Conservation (phyloP, 2,797 vertebrate species). For the Chloroceryle inda region DNA sequence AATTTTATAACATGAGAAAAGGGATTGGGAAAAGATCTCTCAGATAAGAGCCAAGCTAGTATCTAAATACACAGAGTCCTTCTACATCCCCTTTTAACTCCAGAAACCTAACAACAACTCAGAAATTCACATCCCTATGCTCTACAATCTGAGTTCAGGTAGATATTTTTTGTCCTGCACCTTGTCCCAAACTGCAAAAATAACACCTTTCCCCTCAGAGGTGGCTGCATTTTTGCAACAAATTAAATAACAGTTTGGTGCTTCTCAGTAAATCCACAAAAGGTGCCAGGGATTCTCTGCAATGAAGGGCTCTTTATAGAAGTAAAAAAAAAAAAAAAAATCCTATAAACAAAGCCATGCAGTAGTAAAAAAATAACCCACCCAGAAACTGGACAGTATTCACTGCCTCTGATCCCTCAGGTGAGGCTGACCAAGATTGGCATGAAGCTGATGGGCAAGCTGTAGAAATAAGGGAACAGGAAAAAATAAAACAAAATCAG, state of each 20-base stretch:
- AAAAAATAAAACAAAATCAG: slow-evolving; percentile 55
- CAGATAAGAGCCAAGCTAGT: neutral
- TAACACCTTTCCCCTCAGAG: neutral
- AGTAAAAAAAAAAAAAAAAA: neutral
- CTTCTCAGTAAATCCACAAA: slow-evolving; percentile 10
- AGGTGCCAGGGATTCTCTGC: neutral
- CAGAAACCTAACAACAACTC: neutral
- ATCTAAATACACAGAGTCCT: neutral
- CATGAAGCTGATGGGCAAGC: neutral
- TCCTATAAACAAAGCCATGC: slow-evolving; percentile 22
- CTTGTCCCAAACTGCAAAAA: slow-evolving; percentile 12
- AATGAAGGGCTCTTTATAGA: slow-evolving; percentile 11
- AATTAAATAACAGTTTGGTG: neutral
- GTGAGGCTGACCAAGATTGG: neutral
- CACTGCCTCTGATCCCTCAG: neutral
- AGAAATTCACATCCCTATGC: neutral
- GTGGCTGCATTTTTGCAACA: neutral
- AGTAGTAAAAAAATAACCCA: neutral
- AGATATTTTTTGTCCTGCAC: slow-evolving; percentile 26
- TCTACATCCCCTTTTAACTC: neutral
- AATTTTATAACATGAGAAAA: neutral
- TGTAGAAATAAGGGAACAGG: slow-evolving; percentile 43
- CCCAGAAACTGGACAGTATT: neutral
- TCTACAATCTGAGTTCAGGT: neutral
- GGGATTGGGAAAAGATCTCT: neutral